phyloP scores from a whole-genome alignment of 2,888 invertebrate genomes.

The Petrolisthes cinctipes region DNA sequence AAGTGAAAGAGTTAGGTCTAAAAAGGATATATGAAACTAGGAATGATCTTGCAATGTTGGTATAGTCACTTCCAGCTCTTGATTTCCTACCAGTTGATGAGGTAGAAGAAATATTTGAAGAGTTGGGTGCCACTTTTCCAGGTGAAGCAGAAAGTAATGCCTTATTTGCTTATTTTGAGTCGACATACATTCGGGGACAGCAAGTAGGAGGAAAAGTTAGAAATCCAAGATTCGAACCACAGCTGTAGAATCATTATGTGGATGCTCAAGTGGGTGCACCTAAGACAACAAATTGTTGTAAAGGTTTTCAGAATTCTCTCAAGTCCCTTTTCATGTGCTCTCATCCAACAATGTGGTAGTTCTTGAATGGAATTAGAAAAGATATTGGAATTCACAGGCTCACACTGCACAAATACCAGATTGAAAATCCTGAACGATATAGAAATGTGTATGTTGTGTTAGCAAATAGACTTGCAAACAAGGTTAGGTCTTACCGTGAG shows the following conservation, averaged over 20 bases:
- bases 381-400: constrained; percentile 6
- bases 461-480: no score
- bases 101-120: neutral
- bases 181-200: neutral
- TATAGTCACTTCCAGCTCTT: constrained; percentile 4
- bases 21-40: neutral
- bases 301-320: neutral
- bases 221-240: neutral
- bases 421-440: constrained; percentile 4
- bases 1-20: neutral
- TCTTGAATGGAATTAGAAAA: neutral
- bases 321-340: neutral
- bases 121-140: constrained; percentile 1
- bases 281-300: neutral
- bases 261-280: neutral
- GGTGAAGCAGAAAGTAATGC: neutral
- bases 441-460: constrained; percentile 4
- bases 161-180: neutral
- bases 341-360: constrained; percentile 1
- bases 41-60: neutral
- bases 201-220: constrained; percentile 14
- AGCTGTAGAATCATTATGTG: neutral
- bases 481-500: no score
- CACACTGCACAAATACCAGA: neutral
- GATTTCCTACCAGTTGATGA: constrained; percentile 3